Evolutionary conservation across 1,140 invertebrate species (phyloP).

Genomic region (Drosophila kurseongensis): DNA sequence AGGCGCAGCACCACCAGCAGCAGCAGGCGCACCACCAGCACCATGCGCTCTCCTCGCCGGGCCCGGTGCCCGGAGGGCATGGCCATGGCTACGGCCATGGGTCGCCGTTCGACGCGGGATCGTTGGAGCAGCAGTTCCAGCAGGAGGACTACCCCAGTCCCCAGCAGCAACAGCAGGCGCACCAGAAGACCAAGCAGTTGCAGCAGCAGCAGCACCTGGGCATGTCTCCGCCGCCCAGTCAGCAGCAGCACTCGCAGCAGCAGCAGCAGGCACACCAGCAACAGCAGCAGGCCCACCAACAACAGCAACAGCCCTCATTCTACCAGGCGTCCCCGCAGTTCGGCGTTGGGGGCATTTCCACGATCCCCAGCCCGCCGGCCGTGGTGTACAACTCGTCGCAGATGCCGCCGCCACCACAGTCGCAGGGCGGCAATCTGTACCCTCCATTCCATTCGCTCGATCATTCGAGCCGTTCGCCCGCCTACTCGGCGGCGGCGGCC

Average conservation of each 20-base stretch:
- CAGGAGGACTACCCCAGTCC: slow-evolving; percentile 80
- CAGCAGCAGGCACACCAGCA: slow-evolving; percentile 63
- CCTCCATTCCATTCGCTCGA: slow-evolving; percentile 88
- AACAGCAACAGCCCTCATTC: slow-evolving; percentile 73
- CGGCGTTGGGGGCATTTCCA: slow-evolving; percentile 89
- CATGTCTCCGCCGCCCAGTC: slow-evolving; percentile 80
- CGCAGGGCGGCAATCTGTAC: slow-evolving; percentile 91
- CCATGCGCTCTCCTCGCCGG: slow-evolving; percentile 76
- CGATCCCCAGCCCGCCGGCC: slow-evolving; percentile 92
- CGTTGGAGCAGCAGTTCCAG: slow-evolving; percentile 78
- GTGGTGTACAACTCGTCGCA: slow-evolving; percentile 91
- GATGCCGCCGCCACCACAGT: slow-evolving; percentile 87
- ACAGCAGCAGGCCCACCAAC: slow-evolving; percentile 47
- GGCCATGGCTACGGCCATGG: slow-evolving; percentile 67
- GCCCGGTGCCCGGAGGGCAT: slow-evolving; percentile 51
- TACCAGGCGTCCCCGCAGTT: slow-evolving; percentile 87
- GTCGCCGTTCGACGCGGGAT: slow-evolving; percentile 74
- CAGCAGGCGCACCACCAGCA: slow-evolving; percentile 80
- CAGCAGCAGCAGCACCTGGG: slow-evolving; percentile 73
- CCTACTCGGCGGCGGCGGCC: slow-evolving; percentile 67
- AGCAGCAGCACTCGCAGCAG: slow-evolving; percentile 76
- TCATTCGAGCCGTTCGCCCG: slow-evolving; percentile 81
- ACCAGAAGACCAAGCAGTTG: slow-evolving; percentile 68
- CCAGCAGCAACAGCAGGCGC: slow-evolving; percentile 72
- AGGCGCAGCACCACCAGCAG: slow-evolving; percentile 79